Conservation (phyloP, 2,797 vertebrate species). For the Oceanodroma leucorhoa region DNA sequence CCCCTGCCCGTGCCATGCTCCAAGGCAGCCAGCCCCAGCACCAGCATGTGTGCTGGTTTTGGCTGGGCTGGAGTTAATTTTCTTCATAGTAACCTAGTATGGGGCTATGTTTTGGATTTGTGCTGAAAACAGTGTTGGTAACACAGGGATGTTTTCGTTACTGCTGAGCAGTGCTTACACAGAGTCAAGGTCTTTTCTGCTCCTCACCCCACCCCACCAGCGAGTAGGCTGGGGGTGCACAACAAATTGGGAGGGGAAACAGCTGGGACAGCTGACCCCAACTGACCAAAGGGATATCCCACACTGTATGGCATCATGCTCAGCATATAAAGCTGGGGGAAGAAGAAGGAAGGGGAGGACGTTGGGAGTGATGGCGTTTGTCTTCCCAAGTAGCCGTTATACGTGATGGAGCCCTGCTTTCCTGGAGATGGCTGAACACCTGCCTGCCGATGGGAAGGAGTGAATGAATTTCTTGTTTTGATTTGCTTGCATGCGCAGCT, state of each 20-base stretch:
- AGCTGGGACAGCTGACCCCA: background rate
- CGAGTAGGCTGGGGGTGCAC: background rate
- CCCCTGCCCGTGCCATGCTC: accelerated
- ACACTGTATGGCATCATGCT: background rate
- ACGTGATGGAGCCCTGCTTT: background rate
- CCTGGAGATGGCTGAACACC: background rate
- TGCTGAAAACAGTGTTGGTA: background rate
- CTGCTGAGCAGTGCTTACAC: background rate
- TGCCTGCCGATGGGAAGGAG: background rate
- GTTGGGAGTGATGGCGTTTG: accelerated
- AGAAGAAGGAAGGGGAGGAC: background rate
- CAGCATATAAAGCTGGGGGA: background rate
- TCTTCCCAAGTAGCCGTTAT: background rate
- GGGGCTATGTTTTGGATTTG: background rate
- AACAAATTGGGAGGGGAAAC: background rate
- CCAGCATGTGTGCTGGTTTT: background rate
- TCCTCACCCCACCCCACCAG: background rate
- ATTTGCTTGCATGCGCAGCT: background rate
- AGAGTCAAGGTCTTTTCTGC: background rate
- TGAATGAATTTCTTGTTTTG: background rate
- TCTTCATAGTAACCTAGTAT: background rate
- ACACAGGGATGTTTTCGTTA: background rate
- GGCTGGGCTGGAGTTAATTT: background rate
- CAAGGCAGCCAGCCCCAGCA: background rate
- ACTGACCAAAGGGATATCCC: background rate